Base-by-base conservation (phyloP, 37 sponge, comb jelly and placozoan genomes). In the Tethya wilhelma region DNA sequence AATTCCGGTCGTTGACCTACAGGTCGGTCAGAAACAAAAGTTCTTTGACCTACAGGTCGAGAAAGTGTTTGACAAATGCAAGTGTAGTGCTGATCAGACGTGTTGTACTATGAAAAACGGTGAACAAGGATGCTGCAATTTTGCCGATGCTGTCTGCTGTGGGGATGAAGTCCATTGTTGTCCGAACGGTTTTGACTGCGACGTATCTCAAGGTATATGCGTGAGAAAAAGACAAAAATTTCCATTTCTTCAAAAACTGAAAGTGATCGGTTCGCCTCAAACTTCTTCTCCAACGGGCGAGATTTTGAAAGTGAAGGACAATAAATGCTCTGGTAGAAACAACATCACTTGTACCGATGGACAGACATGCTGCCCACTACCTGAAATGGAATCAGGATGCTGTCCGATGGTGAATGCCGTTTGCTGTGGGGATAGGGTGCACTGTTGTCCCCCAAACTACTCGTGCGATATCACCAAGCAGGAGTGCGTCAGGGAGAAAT, bases 91-190 rank as follows among this genome's bases (percentile, higher is more conserved):
- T 75, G 89, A 75, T 1, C 65, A 74, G 2, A 89, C 92, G 37
- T 90, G 91, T 53, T 95, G 96, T 69, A 64, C 73, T 46, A 59
- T 87, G 44, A 20, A 64, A 0, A 63, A 69, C 34, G 86, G 90
- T 30, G 72, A 44, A 14, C 92, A 40, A 20, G 90, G 92, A 20
- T 95, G 96, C 39, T 95, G 96, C 53, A 87, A 90, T 58, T 39
- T 76, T 2, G 76, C 56, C 1, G 72, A 89, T 42, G 93, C 93
- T 26, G 84, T 83, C 45, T 95, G 96, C 79, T 95, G 92, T 76
- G 44, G 56, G 20, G 93, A 92, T 55, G 44, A 19, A 7, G 29
- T 59, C 25, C 87, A 82, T 39, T 90, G 92, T 84, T 96, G 96
- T 55, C 96, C 96, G 2, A 66, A 20, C 25, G 90, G 82, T 46